Evolutionary conservation across 2,113 vertebrate species (phyloP), one percentile per base, ranked within the genome.

Genomic region (Thunnus thynnus): DNA sequence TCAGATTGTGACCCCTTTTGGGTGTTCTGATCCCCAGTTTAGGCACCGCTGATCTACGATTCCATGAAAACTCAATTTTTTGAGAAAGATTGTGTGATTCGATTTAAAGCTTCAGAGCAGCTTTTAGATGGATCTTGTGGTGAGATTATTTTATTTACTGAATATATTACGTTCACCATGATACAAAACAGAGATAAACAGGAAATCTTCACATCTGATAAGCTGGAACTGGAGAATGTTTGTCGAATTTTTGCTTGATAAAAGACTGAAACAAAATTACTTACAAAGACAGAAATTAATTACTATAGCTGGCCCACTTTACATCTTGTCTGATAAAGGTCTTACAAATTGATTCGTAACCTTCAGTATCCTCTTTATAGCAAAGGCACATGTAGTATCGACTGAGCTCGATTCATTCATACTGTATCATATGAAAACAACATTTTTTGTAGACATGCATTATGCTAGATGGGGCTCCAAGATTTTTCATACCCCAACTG

Each of bases 401-500:
- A 50, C 13, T 25, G n/a, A 63, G 68, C 46, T 47, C 14, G n/a
- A 44, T 56, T 82, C 47, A 76, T 79, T 86, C 30, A 65, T 27
- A 12, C 68, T 63, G 57, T 44, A 74, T 72, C 67, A 47, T 36
- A 66, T 71, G 22, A 14, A 82, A 76, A 44, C 58, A 70, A 60
- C 17, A 56, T 27, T 65, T 22, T 82, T 27, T 71, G 63, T 52
- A 68, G 65, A 72, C 48, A 32, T 81, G 51, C 52, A 67, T 86
- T 68, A 52, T 74, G 41, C 70, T 63, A 69, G 61, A 75, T 36
- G 3, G 17, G n/a, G 52, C 41, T 88, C 75, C 44, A 84, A 79
- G 75, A 72, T 63, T 78, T 9, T 56, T 25, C 22, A 63, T 79
- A 25, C 52, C 74, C 72, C 80, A 72, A 41, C 72, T 73, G 63